Conservation (phyloP, 2,797 vertebrate species). For the Pelochelys cantorii region DNA sequence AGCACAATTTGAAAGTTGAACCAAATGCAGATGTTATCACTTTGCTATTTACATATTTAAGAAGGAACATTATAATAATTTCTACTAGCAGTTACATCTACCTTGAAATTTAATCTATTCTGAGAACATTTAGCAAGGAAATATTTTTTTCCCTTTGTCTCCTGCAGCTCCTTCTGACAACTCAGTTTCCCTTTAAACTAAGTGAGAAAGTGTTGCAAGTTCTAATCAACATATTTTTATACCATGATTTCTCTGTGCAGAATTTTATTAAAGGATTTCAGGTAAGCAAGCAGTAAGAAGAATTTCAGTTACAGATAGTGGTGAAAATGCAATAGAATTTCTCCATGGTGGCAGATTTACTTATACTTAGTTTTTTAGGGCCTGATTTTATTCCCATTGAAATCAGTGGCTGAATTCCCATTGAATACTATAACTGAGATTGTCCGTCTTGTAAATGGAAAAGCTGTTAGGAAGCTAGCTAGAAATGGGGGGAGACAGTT, state of each 20-base stretch:
- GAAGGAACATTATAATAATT: neutral
- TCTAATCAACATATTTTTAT: constrained; percentile 94
- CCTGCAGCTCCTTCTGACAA: constrained; percentile 90
- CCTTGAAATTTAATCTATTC: neutral
- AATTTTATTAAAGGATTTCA: constrained; percentile 98
- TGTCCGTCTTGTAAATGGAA: neutral
- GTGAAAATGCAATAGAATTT: neutral
- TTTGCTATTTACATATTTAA: neutral
- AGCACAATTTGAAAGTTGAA: neutral
- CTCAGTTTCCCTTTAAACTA: constrained; percentile 91
- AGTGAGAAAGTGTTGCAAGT: constrained; percentile 92
- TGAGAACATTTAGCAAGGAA: constrained; percentile 3
- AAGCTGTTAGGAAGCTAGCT: neutral
- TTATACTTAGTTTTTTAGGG: neutral
- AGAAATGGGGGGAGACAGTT: neutral
- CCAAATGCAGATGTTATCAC: neutral
- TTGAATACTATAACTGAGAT: neutral
- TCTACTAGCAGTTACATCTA: neutral
- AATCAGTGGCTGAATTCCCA: neutral
- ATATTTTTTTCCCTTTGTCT: constrained; percentile 33
- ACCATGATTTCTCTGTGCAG: constrained; percentile 96
- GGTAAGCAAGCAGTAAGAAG: constrained; percentile 79
- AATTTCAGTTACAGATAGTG: neutral
- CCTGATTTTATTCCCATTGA: neutral
- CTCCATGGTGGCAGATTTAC: neutral